phyloP scores from a whole-genome alignment of 2,888 invertebrate species.

The Chloromyia formosa region DNA sequence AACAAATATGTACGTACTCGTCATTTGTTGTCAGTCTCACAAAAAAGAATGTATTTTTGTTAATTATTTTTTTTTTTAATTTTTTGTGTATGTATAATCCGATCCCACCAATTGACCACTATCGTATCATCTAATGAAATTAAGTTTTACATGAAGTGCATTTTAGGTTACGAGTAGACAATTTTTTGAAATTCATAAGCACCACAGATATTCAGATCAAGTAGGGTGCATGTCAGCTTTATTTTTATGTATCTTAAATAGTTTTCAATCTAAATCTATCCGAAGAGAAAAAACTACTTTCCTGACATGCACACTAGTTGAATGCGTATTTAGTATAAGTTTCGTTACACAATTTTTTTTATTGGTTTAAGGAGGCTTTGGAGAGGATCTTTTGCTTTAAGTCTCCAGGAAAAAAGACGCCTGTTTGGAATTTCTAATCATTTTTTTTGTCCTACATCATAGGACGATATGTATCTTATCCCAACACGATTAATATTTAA shows the following conservation, averaged over 20 bases:
- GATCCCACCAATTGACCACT: slow-evolving; percentile 30
- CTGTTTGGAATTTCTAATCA: too few species aligned
- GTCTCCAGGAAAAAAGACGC: not conserved
- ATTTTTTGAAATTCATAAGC: not conserved
- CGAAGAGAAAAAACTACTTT: slow-evolving; percentile 27
- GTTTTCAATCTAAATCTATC: slow-evolving; percentile 13
- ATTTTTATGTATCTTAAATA: slow-evolving; percentile 47
- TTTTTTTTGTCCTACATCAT: too few species aligned
- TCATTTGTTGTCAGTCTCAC: too few species aligned
- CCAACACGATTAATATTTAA: too few species aligned
- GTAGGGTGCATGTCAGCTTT: slow-evolving; percentile 47
- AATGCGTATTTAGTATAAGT: too few species aligned
- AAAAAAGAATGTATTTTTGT: too few species aligned
- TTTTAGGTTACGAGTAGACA: not conserved
- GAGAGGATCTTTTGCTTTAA: not conserved
- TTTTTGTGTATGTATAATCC: slow-evolving; percentile 7
- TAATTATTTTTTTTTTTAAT: too few species aligned
- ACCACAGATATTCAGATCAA: not conserved
- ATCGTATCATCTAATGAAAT: slow-evolving; percentile 5
- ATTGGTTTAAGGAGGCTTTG: not conserved
- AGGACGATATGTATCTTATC: too few species aligned
- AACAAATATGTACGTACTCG: too few species aligned
- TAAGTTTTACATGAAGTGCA: not conserved
- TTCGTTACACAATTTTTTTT: not conserved
- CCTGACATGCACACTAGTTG: slow-evolving; percentile 46